Conservation (phyloP, 2,888 invertebrate species). For the Amphipoea oculea region DNA sequence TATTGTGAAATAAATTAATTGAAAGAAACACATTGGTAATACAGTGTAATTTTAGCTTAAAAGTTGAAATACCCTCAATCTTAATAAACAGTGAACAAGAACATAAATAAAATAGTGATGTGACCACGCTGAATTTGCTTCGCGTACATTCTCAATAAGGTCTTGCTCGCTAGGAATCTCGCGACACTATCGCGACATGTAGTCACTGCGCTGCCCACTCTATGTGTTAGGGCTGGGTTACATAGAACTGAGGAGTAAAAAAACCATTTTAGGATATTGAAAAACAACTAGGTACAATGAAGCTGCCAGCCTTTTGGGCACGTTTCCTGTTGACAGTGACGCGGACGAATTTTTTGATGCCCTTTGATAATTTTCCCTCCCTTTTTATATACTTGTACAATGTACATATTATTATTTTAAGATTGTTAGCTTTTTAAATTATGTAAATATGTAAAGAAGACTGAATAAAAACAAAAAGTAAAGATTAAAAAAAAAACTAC, state of each 20-base stretch:
- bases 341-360: no score
- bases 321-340: no score
- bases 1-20: constrained; percentile 30
- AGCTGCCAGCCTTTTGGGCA: no score
- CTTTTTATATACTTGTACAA: no score
- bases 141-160: constrained; percentile 80
- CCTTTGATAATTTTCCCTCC: no score
- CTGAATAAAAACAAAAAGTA: no score
- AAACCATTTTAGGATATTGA: background rate
- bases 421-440: no score
- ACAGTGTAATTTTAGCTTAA: background rate
- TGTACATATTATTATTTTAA: no score
- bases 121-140: constrained; percentile 69
- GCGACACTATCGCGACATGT: constrained; percentile 81
- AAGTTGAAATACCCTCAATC: constrained; percentile 41
- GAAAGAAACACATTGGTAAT: background rate
- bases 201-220: constrained; percentile 80
- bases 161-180: constrained; percentile 75
- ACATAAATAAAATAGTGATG: constrained; percentile 60
- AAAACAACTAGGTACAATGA: background rate
- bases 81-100: constrained; percentile 41
- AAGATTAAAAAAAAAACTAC: no score
- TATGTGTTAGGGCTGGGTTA: constrained; percentile 64
- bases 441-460: no score
- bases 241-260: constrained; percentile 47